Evolutionary conservation across 2,888 invertebrate species (phyloP), one percentile per base, ranked within the genome.

Genomic region (Dyspetes luteomarginatus): DNA sequence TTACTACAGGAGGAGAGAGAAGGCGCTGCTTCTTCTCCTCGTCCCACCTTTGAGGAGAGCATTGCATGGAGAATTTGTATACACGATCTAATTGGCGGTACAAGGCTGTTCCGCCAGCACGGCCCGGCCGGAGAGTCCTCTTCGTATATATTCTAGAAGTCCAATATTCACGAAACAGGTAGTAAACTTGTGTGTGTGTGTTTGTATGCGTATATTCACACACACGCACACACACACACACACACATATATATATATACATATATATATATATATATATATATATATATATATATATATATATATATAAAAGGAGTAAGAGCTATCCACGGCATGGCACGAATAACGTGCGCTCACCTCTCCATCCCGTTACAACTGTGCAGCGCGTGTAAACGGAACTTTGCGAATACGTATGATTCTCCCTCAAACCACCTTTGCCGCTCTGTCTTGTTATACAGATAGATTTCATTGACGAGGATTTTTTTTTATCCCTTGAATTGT

Each of bases 81-180:
- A 77, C 78, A 58, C 48, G 78, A 74, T 71, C 74, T 82, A 79
- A 83, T 82, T 82, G 83, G 79, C 78, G 69, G 69, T 69, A 67
- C 67, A 67, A 72, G 76, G 80, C 76, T 76, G 67, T 72, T 81
- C 71, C 67, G 76, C 60, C 55, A 76, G 76, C 50, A 76, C 71
- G 60, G 41, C 41, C 22, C 43, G 60, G 76, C 48, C 71, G 41
- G 62, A 48, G 26, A 45, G 73, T 17, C 19, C 24, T 45, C n/a
- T 22, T n/a, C 55, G 64, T 55, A 55, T 45, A 56, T 50, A 67
- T 67, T 50, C 62, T 64, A 30, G 36, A 72, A 67, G 60, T 73
- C 72, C 72, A 72, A 76, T 80, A 76, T 80, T 72, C 76, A 67
- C 72, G 19, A 76, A 76, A 60, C 65, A 72, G 62, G 19, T 43